phyloP scores from a whole-genome alignment of 92 coral and sea anemone species.

The Umimayanthus chanpuru region DNA sequence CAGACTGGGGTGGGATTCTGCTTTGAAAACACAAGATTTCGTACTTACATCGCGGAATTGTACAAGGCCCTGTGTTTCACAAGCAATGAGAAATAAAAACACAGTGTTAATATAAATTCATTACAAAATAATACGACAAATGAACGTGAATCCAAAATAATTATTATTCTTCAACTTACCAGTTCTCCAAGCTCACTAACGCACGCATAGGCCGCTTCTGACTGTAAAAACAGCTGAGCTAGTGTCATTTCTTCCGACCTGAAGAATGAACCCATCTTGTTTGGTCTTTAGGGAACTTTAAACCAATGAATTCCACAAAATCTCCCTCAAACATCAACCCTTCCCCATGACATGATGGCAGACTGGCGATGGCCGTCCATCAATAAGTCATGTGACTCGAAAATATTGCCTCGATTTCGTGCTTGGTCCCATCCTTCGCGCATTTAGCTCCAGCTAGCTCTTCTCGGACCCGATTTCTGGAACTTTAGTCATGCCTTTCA shows the following conservation, averaged over 20 bases:
- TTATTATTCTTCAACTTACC: conserved; percentile 54
- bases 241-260: conserved; percentile 95
- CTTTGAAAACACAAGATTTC: no score
- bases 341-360: not conserved
- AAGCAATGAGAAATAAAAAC: conserved; percentile 7
- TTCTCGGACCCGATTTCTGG: no score
- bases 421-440: not conserved
- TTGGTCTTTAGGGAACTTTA: not conserved
- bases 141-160: no score
- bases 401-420: not conserved
- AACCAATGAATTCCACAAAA: no score
- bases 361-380: not conserved
- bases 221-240: conserved; percentile 93
- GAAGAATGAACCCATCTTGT: conserved; percentile 81
- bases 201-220: conserved; percentile 96
- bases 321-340: not conserved
- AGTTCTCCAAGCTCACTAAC: conserved; percentile 95
- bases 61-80: conserved; percentile 77
- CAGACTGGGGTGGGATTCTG: no score
- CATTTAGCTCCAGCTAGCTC: not conserved
- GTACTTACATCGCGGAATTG: conserved; percentile 93
- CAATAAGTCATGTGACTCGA: not conserved
- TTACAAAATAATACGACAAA: not conserved
- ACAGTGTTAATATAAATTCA: not conserved
- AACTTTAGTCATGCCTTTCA: no score